A percentile compares a stretch with the other conserved stretches of the same genome.
These are phyloP conservation scores for Caenorhabditis briggsae DNA, from an alignment of 1,140 invertebrate species.

Conservation along the genomic window DNA sequence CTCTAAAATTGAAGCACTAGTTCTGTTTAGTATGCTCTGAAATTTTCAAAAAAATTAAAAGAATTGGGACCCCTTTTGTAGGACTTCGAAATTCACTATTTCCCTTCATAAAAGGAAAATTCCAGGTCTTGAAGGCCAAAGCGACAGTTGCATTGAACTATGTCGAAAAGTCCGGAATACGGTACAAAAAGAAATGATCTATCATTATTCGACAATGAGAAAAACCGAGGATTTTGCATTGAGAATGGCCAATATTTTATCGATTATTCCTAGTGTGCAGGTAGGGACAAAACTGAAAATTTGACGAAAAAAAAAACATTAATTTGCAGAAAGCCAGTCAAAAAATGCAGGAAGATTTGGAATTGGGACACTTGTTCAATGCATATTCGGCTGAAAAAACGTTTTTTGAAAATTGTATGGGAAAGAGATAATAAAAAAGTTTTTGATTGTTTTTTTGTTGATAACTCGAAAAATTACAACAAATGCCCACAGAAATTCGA, in stretches of 20 bases:
- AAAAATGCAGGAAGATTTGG: constrained; percentile 30
- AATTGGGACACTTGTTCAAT: constrained; percentile 17
- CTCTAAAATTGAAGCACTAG: too few relatives aligned
- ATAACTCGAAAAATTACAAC: too few relatives aligned
- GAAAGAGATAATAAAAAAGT: neutral
- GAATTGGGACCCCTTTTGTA: too few relatives aligned
- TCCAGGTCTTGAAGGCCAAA: constrained; percentile 3
- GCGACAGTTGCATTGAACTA: neutral
- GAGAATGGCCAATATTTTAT: neutral
- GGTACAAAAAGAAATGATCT: neutral
- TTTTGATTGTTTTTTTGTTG: too few relatives aligned
- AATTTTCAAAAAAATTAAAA: too few relatives aligned
- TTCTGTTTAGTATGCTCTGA: too few relatives aligned
- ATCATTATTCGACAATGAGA: neutral
- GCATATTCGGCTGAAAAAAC: neutral
- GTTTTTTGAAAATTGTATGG: constrained; percentile 38
- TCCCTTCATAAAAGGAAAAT: too few relatives aligned
- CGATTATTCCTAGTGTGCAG: neutral
- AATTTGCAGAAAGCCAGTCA: constrained; percentile 14
- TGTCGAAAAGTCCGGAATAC: neutral
- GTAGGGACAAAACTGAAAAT: neutral
- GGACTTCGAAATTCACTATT: too few relatives aligned
- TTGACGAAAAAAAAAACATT: neutral
- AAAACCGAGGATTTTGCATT: neutral
- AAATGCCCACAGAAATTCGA: too few relatives aligned